A percentile compares a stretch with the other conserved stretches of the same genome.
Conservation (phyloP, 1,140 invertebrate species). For the Caerostris darwini region DNA sequence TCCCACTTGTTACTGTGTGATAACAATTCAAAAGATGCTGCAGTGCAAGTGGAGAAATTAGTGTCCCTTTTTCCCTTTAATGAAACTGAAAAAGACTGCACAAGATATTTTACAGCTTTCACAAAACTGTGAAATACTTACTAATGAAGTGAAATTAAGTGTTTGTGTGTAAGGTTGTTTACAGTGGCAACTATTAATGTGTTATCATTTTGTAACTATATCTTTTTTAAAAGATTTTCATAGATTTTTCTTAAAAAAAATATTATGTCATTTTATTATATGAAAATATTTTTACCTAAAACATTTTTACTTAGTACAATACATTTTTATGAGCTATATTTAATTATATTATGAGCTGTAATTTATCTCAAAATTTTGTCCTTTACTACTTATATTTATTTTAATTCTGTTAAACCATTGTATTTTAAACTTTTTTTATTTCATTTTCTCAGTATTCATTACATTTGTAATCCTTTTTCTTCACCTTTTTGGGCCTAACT, state of each 20-base stretch:
- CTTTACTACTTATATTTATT: not conserved
- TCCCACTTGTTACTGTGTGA: slow-evolving; percentile 3
- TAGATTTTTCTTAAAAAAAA: not conserved
- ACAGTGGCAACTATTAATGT: not conserved
- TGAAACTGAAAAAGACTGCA: not conserved
- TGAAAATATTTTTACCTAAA: not conserved
- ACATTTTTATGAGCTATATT: not conserved
- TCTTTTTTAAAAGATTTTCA: not conserved
- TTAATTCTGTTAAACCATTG: not conserved
- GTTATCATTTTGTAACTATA: not conserved
- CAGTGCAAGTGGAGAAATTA: slow-evolving; percentile 31
- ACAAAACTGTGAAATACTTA: not conserved
- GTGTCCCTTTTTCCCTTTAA: not conserved
- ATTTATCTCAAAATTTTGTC: not conserved
- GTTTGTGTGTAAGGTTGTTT: slow-evolving; percentile 3
- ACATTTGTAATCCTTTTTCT: not conserved
- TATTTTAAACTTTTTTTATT: not conserved
- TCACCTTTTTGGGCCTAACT: not conserved
- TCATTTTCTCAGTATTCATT: not conserved
- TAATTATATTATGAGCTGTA: not conserved
- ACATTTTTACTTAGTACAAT: slow-evolving; percentile 27
- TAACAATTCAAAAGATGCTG: not conserved
- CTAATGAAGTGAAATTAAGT: not conserved
- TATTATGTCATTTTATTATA: not conserved
- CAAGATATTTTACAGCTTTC: not conserved